Conservation (phyloP, 1,140 invertebrate species). For the Aleiodes sp. region DNA sequence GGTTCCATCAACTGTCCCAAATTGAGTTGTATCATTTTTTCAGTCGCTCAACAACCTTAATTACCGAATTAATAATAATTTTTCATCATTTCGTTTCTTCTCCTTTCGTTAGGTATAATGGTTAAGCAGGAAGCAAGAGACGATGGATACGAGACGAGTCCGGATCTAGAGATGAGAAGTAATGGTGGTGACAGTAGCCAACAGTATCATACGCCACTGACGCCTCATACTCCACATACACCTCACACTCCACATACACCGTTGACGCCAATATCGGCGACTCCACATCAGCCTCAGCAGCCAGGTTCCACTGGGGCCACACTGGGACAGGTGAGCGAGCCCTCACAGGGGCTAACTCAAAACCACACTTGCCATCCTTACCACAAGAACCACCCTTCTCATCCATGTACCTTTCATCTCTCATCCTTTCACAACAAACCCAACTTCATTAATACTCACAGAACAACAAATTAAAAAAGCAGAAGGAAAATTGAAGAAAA, state of each 20-base stretch:
- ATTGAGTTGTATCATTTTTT: too few species aligned
- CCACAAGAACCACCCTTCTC: constrained; percentile 15
- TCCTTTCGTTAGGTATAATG: constrained; percentile 59
- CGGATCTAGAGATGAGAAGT: constrained; percentile 75
- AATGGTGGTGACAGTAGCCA: constrained; percentile 65
- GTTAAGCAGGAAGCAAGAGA: constrained; percentile 80
- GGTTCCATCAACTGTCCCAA: too few species aligned
- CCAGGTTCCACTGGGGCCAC: constrained; percentile 60
- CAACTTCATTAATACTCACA: background rate
- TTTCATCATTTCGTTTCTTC: background rate
- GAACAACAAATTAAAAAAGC: background rate
- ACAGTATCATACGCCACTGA: constrained; percentile 65
- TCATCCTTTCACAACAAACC: background rate
- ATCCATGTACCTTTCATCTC: background rate
- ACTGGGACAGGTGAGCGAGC: constrained; percentile 59
- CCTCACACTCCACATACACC: constrained; percentile 68
- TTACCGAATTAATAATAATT: too few species aligned
- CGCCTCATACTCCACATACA: constrained; percentile 69
- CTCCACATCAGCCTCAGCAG: constrained; percentile 64
- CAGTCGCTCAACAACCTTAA: too few species aligned
- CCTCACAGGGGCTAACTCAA: background rate
- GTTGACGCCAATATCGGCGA: constrained; percentile 66
- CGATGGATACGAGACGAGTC: constrained; percentile 87
- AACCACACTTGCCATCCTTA: background rate
- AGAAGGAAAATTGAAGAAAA: background rate